Conservation (phyloP, 2,888 invertebrate species). For the Eupsilia transversa region DNA sequence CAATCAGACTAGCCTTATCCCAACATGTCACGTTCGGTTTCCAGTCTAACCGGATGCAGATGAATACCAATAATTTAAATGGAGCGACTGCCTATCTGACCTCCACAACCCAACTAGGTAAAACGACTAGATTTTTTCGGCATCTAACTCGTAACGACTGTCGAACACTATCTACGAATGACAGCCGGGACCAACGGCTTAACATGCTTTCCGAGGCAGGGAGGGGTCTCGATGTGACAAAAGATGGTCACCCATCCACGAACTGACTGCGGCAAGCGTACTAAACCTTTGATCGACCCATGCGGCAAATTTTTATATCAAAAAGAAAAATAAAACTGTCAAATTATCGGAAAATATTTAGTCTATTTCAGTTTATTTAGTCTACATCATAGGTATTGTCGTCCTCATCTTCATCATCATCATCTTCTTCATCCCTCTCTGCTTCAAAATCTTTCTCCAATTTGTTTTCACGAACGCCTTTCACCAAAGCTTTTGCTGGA, state of each 20-base stretch:
- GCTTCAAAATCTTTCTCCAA: not conserved
- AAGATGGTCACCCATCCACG: not conserved
- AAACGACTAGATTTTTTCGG: not conserved
- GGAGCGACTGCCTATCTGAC: not conserved
- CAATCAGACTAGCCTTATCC: not conserved
- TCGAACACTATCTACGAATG: not conserved
- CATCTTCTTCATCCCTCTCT: not conserved
- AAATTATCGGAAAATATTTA: not conserved
- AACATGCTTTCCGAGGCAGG: not conserved
- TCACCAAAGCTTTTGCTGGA: not conserved
- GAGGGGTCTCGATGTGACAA: not conserved
- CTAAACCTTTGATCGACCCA: not conserved
- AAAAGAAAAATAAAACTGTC: not conserved
- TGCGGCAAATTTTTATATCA: not conserved
- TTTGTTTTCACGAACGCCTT: not conserved
- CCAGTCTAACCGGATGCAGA: not conserved
- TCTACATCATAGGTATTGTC: constrained; percentile 40
- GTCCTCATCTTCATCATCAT: constrained; percentile 11
- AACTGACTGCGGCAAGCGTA: not conserved
- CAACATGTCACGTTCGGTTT: not conserved
- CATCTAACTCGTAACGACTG: not conserved
- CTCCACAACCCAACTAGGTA: not conserved
- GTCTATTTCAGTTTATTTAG: constrained; percentile 28
- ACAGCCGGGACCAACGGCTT: not conserved
- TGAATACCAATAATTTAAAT: not conserved